A percentile compares a stretch with the other conserved stretches of the same genome.
phyloP scores from a whole-genome alignment of 2,888 invertebrate species.

The Amphipoea lucens region DNA sequence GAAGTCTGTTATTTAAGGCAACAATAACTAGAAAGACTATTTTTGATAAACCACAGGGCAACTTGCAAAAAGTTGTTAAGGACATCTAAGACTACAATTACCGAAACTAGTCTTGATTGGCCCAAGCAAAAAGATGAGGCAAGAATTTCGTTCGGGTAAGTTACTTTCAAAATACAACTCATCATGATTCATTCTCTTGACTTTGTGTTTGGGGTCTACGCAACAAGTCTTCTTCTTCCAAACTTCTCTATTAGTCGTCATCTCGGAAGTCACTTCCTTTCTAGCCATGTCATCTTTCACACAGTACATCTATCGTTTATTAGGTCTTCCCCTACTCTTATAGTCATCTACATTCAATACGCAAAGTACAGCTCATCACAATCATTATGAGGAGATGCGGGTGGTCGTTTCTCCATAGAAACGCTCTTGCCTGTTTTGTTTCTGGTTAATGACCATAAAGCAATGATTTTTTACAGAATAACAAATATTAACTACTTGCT shows the following conservation, averaged over 20 bases:
- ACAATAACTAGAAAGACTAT: background rate
- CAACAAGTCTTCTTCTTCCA: background rate
- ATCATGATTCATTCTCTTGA: background rate
- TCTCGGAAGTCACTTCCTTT: background rate
- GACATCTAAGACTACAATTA: slow-evolving; percentile 70
- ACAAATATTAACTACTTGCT: too few species aligned
- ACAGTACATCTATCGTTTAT: background rate
- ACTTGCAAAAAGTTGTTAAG: slow-evolving; percentile 75
- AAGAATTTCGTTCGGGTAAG: slow-evolving; percentile 63
- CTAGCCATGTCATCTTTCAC: background rate
- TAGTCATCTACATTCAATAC: background rate
- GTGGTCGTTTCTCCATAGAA: too few species aligned
- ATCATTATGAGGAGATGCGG: background rate
- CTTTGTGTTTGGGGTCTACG: background rate
- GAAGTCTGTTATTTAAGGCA: background rate
- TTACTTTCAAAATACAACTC: background rate
- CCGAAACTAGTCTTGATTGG: slow-evolving; percentile 76
- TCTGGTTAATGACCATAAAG: too few species aligned
- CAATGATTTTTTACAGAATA: too few species aligned
- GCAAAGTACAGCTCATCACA: background rate
- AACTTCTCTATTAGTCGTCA: background rate
- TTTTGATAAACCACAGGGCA: slow-evolving; percentile 63
- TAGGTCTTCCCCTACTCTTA: background rate
- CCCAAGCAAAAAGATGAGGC: slow-evolving; percentile 45
- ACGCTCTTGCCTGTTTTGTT: too few species aligned